Evolutionary conservation across 1,140 invertebrate genomes (phyloP).

Genomic region (Drosophila parvula): DNA sequence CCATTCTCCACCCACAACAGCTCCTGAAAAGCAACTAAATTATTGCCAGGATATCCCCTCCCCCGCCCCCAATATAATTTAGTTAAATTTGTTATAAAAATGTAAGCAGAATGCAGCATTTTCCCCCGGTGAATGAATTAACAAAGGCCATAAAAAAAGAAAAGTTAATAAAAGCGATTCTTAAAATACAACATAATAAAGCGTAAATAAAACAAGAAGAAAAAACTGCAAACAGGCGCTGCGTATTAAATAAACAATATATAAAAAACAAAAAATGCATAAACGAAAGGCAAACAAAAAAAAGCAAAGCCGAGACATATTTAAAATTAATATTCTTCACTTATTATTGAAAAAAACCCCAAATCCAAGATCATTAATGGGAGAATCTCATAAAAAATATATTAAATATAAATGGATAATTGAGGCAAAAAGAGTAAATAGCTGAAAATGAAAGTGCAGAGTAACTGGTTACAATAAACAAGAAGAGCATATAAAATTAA

Average conservation of each 20-base stretch:
- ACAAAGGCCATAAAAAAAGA: constrained; percentile 48
- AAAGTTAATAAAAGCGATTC: constrained; percentile 15
- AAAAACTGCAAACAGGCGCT: constrained; percentile 34
- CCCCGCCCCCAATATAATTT: constrained; percentile 54
- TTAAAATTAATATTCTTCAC: constrained; percentile 77
- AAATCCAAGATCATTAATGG: constrained; percentile 64
- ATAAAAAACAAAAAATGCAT: constrained; percentile 43
- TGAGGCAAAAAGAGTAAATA: constrained; percentile 60
- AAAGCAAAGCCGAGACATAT: constrained; percentile 57
- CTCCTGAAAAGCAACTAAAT: constrained; percentile 13
- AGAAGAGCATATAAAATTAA: constrained; percentile 60
- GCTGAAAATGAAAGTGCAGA: constrained; percentile 67
- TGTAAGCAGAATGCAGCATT: constrained; percentile 42
- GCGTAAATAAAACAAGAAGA: constrained; percentile 38
- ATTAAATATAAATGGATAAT: constrained; percentile 36
- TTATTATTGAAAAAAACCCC: constrained; percentile 65
- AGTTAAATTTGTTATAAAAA: constrained; percentile 64
- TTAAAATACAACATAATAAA: constrained; percentile 58
- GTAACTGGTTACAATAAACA: constrained; percentile 78
- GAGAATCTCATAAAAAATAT: constrained; percentile 63
- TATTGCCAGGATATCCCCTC: constrained; percentile 9
- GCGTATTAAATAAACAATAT: constrained; percentile 51
- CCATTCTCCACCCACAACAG: constrained; percentile 1
- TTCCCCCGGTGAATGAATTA: constrained; percentile 27
- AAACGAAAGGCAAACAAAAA: constrained; percentile 29